Evolutionary conservation across 1,140 invertebrate species (phyloP), one percentile per base, ranked within the genome.

Genomic region (Antheraea mylitta): DNA sequence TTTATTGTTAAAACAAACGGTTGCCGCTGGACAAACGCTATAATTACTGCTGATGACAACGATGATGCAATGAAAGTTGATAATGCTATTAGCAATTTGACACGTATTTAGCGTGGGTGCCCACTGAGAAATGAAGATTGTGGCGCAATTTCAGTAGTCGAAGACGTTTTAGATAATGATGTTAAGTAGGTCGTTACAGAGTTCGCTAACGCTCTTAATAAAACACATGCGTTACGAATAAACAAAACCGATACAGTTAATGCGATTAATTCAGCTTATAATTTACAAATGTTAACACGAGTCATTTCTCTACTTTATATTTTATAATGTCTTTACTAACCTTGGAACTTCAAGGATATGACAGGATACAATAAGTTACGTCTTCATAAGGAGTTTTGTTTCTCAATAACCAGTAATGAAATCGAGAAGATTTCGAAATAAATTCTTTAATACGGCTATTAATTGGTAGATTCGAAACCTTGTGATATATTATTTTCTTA

Each of bases 41-140:
- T 79, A 78, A 85, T 80, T 74, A 80, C 69, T 70, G 67, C 71
- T 75, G 76, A 81, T 79, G 80, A 75, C 69, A 76, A 74, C 69
- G 76, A 81, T 89, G 86, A 89, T 87, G 87, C 79, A 89, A 91
- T 71, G 79, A 88, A 86, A 86, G 87, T 83, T 85, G 86, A 90
- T 91, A 88, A 86, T 87, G 86, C 80, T 85, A 82, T 85, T 82
- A 85, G 79, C 81, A 81, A 81, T 86, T 82, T 84, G 85, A 88
- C 87, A 91, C 87, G 89, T 90, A 81, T 77, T 82, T 73, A 79
- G 80, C 79, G 84, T 87, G 87, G 83, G 83, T 84, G 82, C 83
- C 73, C 78, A 76, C 71, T 72, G 73, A 74, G 82, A 79, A 80
- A 85, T 85, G 81, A 74, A 74, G 68, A 77, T 64, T 69, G 71